Percentiles rank a stretch among this genome's conserved stretches.
Evolutionary conservation across 2,797 vertebrate species (phyloP).

Genomic region (Babyrousa celebensis): DNA sequence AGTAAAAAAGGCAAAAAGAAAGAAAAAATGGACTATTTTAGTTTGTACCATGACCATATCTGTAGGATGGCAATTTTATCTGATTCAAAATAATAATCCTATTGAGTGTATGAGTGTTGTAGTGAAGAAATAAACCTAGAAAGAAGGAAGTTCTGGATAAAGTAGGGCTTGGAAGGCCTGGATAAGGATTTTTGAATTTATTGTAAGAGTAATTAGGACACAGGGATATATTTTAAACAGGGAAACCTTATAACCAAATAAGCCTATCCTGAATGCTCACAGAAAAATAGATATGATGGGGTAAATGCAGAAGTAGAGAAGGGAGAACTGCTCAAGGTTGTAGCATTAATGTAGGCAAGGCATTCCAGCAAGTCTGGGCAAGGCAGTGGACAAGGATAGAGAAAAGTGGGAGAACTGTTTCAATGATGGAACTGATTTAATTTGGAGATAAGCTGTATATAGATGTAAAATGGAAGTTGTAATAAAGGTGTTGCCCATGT

Average conservation of each 20-base stretch:
- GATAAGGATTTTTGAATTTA: constrained; percentile 21
- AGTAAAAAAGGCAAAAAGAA: background rate
- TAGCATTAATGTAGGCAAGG: background rate
- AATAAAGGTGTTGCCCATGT: background rate
- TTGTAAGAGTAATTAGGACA: background rate
- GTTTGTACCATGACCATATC: background rate
- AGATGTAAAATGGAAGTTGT: background rate
- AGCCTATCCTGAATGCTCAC: background rate
- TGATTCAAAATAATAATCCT: background rate
- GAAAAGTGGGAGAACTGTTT: background rate
- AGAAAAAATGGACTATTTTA: background rate
- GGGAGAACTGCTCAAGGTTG: background rate
- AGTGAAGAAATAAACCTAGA: background rate
- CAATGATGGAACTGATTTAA: background rate
- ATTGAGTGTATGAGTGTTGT: background rate
- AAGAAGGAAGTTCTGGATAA: background rate
- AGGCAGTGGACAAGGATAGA: background rate
- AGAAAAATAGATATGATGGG: background rate
- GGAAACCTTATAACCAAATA: background rate
- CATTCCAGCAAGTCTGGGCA: background rate
- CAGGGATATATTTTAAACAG: background rate
- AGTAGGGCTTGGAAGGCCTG: background rate
- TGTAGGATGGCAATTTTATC: constrained; percentile 10
- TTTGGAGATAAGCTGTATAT: background rate
- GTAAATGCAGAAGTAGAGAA: background rate